These are phyloP conservation scores for Euclidia mi DNA, from an alignment of 2,888 invertebrate genomes.

Conservation along the genomic window DNA sequence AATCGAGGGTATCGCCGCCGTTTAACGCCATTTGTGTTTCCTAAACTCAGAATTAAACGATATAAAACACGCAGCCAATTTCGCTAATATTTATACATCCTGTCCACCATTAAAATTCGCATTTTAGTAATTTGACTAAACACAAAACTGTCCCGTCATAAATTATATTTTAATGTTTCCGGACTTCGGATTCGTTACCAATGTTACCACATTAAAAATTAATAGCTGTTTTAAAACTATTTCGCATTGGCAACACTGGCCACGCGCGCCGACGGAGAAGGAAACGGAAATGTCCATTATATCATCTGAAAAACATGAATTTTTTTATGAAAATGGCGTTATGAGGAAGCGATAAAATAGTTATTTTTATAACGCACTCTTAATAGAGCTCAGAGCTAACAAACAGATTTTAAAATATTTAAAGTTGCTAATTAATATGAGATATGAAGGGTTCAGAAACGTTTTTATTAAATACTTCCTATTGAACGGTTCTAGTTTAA, in stretches of 20 bases:
- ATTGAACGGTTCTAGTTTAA: no score
- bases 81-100: conserved; percentile 85
- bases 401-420: conserved; percentile 39
- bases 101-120: conserved; percentile 76
- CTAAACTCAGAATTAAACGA: conserved; percentile 67
- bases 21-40: conserved; percentile 68
- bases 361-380: conserved; percentile 69
- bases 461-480: neutral
- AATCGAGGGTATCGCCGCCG: conserved; percentile 45
- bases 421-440: conserved; percentile 31
- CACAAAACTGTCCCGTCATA: conserved; percentile 80
- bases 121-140: conserved; percentile 86
- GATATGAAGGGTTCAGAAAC: neutral
- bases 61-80: conserved; percentile 75
- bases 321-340: conserved; percentile 75
- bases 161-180: conserved; percentile 89
- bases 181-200: conserved; percentile 79
- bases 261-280: conserved; percentile 69
- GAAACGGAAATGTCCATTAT: conserved; percentile 86
- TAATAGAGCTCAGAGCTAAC: conserved; percentile 33
- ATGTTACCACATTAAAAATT: conserved; percentile 86
- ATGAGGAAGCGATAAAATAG: conserved; percentile 81
- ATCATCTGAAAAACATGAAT: conserved; percentile 79
- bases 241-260: conserved; percentile 83
- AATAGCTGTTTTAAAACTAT: conserved; percentile 85